phyloP scores from a whole-genome alignment of 2,888 invertebrate genomes.

The Druceiella hillmani region DNA sequence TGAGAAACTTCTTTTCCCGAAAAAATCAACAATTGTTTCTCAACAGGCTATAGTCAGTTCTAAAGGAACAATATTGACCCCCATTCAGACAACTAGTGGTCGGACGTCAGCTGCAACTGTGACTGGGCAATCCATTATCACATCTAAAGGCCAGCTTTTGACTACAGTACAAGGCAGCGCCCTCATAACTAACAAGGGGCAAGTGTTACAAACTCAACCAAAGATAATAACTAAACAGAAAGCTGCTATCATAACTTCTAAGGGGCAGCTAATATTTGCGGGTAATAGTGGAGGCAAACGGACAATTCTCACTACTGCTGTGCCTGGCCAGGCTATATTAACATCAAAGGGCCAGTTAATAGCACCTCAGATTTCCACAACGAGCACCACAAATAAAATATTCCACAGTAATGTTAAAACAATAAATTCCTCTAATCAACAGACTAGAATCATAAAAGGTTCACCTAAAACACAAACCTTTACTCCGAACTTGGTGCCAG shows the following conservation, averaged over 20 bases:
- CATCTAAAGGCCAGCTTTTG: slow-evolving; percentile 25
- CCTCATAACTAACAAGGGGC: slow-evolving; percentile 15
- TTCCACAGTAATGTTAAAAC: too few species aligned
- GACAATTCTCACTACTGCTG: slow-evolving; percentile 38
- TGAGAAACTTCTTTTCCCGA: slow-evolving; percentile 53
- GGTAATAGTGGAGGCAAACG: slow-evolving; percentile 31
- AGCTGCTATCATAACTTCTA: slow-evolving; percentile 51
- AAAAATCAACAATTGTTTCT: slow-evolving; percentile 29
- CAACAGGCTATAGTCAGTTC: slow-evolving; percentile 29
- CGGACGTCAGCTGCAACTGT: slow-evolving; percentile 20
- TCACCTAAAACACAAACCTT: too few species aligned
- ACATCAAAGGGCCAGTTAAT: slow-evolving; percentile 35
- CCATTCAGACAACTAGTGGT: neutral
- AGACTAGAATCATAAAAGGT: slow-evolving; percentile 36
- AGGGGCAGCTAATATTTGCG: slow-evolving; percentile 49
- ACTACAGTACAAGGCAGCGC: slow-evolving; percentile 25
- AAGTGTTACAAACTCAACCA: slow-evolving; percentile 28
- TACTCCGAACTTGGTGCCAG: slow-evolving; percentile 40
- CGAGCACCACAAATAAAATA: slow-evolving; percentile 27
- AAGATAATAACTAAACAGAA: slow-evolving; percentile 43
- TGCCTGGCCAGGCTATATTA: slow-evolving; percentile 33
- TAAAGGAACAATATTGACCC: slow-evolving; percentile 9
- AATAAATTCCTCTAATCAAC: too few species aligned
- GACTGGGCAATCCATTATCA: slow-evolving; percentile 24
- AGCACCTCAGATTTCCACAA: slow-evolving; percentile 32